phyloP scores from a whole-genome alignment of 1,140 invertebrate genomes.

The Ladona fulva region DNA sequence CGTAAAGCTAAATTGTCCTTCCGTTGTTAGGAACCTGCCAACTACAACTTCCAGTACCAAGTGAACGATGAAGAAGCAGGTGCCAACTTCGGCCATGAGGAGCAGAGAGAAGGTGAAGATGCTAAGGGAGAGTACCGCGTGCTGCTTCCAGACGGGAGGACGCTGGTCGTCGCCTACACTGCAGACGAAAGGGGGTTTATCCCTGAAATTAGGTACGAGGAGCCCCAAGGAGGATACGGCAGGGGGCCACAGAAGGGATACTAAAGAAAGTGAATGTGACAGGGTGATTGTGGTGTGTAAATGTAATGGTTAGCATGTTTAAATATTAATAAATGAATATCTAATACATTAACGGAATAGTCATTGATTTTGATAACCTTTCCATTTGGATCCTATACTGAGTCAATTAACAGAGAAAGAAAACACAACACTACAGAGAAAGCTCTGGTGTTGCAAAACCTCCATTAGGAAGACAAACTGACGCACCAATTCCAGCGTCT shows the following conservation, averaged over 20 bases:
- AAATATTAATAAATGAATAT: too few species aligned
- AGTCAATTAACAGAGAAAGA: too few species aligned
- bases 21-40: constrained; percentile 50
- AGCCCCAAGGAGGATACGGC: not conserved
- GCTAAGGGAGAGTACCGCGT: constrained; percentile 67
- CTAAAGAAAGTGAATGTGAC: not conserved
- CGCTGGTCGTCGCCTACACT: constrained; percentile 66
- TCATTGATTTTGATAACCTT: too few species aligned
- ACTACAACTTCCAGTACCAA: constrained; percentile 65
- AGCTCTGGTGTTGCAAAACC: too few species aligned
- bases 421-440: too few species aligned
- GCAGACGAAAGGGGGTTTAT: constrained; percentile 66
- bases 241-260: not conserved
- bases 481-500: too few species aligned
- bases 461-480: too few species aligned
- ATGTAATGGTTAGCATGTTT: too few species aligned
- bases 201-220: constrained; percentile 60
- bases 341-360: too few species aligned
- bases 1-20: too few species aligned
- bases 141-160: constrained; percentile 63
- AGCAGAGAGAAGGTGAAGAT: constrained; percentile 49
- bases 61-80: constrained; percentile 56
- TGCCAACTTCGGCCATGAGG: constrained; percentile 63
- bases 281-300: too few species aligned
- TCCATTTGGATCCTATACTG: too few species aligned